These are phyloP conservation scores for Okamejei kenojei DNA, from an alignment of 2,797 vertebrate genomes.

Conservation along the genomic window DNA sequence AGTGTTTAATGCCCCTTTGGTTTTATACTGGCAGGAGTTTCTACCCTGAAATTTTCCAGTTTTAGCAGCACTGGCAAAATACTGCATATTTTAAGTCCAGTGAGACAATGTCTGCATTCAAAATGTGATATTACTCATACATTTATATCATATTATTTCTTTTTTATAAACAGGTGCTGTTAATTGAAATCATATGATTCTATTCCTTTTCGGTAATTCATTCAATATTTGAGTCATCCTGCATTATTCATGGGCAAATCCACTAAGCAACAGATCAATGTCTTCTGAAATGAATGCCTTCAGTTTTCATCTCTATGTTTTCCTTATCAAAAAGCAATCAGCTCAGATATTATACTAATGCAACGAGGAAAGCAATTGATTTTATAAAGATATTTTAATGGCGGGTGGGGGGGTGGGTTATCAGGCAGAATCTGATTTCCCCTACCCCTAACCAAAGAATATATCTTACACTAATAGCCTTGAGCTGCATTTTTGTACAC, in stretches of 20 bases:
- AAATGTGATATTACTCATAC: neutral
- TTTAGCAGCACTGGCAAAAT: neutral
- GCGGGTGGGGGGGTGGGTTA: neutral
- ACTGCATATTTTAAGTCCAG: neutral
- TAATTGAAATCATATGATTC: conserved; percentile 7
- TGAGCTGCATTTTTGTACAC: neutral
- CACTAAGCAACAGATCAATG: neutral
- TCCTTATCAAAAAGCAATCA: neutral
- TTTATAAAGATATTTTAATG: neutral
- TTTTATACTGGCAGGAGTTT: neutral
- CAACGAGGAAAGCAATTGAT: neutral
- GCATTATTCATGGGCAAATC: neutral
- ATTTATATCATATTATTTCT: neutral
- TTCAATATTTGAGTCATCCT: neutral
- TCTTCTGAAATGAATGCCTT: neutral
- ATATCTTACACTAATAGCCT: neutral
- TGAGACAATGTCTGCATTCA: conserved; percentile 10
- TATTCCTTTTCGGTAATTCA: neutral
- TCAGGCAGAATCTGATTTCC: neutral
- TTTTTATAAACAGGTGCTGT: neutral
- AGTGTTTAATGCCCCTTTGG: conserved; percentile 13
- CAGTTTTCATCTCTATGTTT: neutral
- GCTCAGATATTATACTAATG: neutral
- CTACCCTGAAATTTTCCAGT: neutral
- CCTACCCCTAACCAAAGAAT: neutral